Evolutionary conservation across 2,797 vertebrate genomes (phyloP), one percentile per base, ranked within the genome.

Genomic region (Spea hammondii): DNA sequence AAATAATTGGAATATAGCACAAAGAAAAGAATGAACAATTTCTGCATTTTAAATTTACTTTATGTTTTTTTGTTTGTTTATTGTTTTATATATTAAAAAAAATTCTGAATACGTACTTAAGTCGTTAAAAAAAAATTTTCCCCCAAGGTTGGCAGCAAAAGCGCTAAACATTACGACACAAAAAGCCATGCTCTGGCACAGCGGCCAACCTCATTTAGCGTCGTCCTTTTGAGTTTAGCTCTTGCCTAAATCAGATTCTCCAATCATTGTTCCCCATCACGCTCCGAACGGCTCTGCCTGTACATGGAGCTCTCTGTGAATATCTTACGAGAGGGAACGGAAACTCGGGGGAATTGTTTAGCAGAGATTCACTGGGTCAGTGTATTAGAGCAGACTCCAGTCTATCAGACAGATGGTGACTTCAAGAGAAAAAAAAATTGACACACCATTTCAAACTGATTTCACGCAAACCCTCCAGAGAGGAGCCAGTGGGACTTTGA

Each of bases 401-500:
- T 94, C 95, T 94, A 91, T 94, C 91, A 93, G 94, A 97, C 96
- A 98, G 97, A 99, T 98, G 97, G 97, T 93, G 92, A 95, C 95
- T 97, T 94, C 94, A 91, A 93, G 94, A 94, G 95, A 92, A 92
- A 62, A 93, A 94, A 91, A 95, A 94, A 96, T 93, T 95, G 96
- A 96, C 96, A 96, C 93, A 92, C 94, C 96, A 93, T 97, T 96
- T 97, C 97, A 95, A 98, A 97, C 94, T 90, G 96, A 99, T 99
- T 99, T 99, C 95, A 98, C 93, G 95, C 93, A 91, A 89, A 93
- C 87, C 94, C 97, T 96, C 96, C 85, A 88, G 96, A 96, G 96
- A 93, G 88, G 86, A 89, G 84, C 89, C 89, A 79, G 86, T 86
- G 89, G 91, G 90, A 92, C 94, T 92, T 93, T 91, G 92, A 94